Evolutionary conservation across 2,113 vertebrate species (phyloP).

Genomic region (Cnemophilus loriae): DNA sequence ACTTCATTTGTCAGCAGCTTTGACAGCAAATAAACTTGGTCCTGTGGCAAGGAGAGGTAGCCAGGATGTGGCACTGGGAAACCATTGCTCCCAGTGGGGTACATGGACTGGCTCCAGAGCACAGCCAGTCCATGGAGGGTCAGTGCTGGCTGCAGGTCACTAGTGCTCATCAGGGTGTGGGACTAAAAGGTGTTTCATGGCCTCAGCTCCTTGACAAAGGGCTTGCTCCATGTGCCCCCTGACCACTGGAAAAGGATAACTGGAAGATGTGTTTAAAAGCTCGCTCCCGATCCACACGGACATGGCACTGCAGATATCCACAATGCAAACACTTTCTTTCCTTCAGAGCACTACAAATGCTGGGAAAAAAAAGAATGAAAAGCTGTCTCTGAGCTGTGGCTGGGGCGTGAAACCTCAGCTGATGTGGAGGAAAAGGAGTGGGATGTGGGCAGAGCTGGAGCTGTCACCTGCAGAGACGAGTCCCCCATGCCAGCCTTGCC

Average conservation of each 20-base stretch:
- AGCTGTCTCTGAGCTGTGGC: background rate
- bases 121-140: background rate
- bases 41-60: background rate
- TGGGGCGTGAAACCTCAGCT: background rate
- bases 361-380: background rate
- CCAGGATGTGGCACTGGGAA: background rate
- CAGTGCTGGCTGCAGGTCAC: background rate
- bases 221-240: background rate
- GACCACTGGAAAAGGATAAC: background rate
- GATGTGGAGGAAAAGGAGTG: background rate
- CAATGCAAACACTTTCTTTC: background rate
- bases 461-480: fast-evolving
- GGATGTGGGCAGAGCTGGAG: background rate
- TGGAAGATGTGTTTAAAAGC: background rate
- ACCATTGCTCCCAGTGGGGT: background rate
- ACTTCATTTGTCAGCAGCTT: background rate
- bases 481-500: fast-evolving
- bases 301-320: background rate
- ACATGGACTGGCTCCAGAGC: background rate
- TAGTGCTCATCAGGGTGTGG: fast-evolving
- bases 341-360: background rate
- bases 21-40: background rate
- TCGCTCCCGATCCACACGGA: fast-evolving
- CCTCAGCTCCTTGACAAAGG: background rate
- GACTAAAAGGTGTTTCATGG: background rate